Conservation (phyloP, 2,888 invertebrate species). For the Caenorhabditis panamensis region DNA sequence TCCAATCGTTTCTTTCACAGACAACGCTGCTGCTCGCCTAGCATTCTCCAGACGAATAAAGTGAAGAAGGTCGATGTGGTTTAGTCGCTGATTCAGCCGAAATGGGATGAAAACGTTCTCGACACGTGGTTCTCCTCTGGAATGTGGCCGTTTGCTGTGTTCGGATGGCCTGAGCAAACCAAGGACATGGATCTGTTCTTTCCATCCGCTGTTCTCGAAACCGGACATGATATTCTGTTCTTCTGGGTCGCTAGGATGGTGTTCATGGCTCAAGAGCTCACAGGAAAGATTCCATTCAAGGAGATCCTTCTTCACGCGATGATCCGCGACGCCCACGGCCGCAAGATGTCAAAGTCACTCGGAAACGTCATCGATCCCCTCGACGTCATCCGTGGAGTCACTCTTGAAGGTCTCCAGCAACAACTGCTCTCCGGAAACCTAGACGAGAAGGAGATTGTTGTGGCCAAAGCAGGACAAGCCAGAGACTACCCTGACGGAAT, state of each 20-base stretch:
- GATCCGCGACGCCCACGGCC: constrained; percentile 96
- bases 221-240: constrained; percentile 93
- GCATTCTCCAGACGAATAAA: no score
- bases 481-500: constrained; percentile 81
- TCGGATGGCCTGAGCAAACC: constrained; percentile 93
- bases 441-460: constrained; percentile 89
- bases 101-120: constrained; percentile 92
- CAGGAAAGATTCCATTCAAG: constrained; percentile 93
- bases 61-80: constrained; percentile 86
- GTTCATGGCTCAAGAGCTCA: constrained; percentile 93
- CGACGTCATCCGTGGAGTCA: constrained; percentile 87
- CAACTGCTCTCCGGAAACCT: constrained; percentile 89
- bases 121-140: constrained; percentile 99
- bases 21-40: no score
- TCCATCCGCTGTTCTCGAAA: constrained; percentile 92
- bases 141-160: constrained; percentile 94
- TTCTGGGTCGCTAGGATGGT: constrained; percentile 99
- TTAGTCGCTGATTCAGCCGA: constrained; percentile 81
- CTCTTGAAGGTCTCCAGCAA: constrained; percentile 83
- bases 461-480: constrained; percentile 85
- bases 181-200: constrained; percentile 86
- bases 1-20: constrained; percentile 82
- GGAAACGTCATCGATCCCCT: constrained; percentile 98
- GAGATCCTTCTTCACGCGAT: constrained; percentile 94
- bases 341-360: constrained; percentile 98